These are phyloP conservation scores for Calephelis perditalis DNA, from an alignment of 2,888 invertebrate species.

Conservation along the genomic window DNA sequence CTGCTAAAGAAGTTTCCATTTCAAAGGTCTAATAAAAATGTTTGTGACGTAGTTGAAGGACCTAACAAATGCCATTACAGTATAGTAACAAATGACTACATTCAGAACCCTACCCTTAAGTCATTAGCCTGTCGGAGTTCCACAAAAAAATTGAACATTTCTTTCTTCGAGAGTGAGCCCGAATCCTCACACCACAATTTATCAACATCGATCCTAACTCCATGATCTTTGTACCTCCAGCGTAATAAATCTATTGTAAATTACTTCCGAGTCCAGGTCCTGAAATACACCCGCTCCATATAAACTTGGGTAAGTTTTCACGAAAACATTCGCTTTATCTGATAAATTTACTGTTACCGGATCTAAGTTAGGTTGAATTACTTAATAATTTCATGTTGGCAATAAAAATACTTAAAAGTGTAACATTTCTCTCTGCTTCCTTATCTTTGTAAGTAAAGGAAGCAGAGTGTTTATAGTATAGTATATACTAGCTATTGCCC, in stretches of 20 bases:
- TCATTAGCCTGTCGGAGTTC: background rate
- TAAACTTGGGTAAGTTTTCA: constrained; percentile 6
- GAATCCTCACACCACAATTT: constrained; percentile 21
- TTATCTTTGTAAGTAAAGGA: too few relatives aligned
- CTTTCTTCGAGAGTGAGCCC: constrained; percentile 5
- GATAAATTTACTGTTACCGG: constrained; percentile 5
- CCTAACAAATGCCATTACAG: too few relatives aligned
- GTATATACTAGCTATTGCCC: too few relatives aligned
- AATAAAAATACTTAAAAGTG: too few relatives aligned
- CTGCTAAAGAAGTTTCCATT: too few relatives aligned
- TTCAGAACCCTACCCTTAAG: background rate
- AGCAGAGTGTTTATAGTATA: too few relatives aligned
- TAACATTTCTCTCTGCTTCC: too few relatives aligned
- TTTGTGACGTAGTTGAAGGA: too few relatives aligned
- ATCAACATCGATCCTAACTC: constrained; percentile 28
- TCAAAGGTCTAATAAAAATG: too few relatives aligned
- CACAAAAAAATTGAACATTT: constrained; percentile 9
- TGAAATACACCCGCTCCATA: constrained; percentile 8
- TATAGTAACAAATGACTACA: too few relatives aligned
- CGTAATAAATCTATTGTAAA: constrained; percentile 56
- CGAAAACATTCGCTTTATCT: constrained; percentile 10
- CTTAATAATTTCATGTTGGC: too few relatives aligned
- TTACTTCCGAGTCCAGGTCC: constrained; percentile 49
- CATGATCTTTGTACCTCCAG: constrained; percentile 28
- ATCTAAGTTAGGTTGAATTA: background rate